These are phyloP conservation scores for Drosophila funebris DNA, from an alignment of 1,140 invertebrate genomes.

Conservation along the genomic window DNA sequence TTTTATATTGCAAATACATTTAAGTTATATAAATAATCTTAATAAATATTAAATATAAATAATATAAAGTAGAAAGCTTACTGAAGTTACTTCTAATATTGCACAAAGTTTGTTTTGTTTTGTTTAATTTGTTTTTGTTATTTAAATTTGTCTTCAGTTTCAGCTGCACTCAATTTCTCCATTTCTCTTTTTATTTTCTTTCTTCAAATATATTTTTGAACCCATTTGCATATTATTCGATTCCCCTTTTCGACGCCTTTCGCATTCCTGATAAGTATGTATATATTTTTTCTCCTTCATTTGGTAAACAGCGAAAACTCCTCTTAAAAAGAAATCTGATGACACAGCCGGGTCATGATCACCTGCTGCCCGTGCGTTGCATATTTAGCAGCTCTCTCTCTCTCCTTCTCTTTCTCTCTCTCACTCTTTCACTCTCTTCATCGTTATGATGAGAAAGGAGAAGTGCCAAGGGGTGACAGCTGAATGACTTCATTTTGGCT, in stretches of 20 bases:
- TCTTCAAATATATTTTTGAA: background rate
- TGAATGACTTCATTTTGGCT: constrained; percentile 71
- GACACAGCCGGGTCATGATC: constrained; percentile 35
- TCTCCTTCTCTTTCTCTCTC: background rate
- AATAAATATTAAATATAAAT: too few relatives aligned
- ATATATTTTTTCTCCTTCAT: background rate
- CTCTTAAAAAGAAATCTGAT: constrained; percentile 20
- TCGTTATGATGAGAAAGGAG: constrained; percentile 19
- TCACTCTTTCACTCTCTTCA: background rate
- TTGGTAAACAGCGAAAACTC: background rate
- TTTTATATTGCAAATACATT: too few relatives aligned
- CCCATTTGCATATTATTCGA: background rate
- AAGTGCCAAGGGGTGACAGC: constrained; percentile 5
- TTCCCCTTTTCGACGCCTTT: background rate
- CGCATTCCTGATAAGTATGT: background rate
- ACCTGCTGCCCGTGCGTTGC: constrained; percentile 41
- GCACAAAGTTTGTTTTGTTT: too few relatives aligned
- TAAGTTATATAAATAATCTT: too few relatives aligned
- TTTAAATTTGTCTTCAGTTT: background rate
- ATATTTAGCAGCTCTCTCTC: constrained; percentile 48
- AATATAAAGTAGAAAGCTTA: too few relatives aligned
- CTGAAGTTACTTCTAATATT: too few relatives aligned
- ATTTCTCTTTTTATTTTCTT: background rate
- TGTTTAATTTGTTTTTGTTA: background rate
- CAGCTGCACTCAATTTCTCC: background rate